Evolutionary conservation across 2,113 vertebrate genomes (phyloP).

Genomic region (Daphoenositta chrysoptera): DNA sequence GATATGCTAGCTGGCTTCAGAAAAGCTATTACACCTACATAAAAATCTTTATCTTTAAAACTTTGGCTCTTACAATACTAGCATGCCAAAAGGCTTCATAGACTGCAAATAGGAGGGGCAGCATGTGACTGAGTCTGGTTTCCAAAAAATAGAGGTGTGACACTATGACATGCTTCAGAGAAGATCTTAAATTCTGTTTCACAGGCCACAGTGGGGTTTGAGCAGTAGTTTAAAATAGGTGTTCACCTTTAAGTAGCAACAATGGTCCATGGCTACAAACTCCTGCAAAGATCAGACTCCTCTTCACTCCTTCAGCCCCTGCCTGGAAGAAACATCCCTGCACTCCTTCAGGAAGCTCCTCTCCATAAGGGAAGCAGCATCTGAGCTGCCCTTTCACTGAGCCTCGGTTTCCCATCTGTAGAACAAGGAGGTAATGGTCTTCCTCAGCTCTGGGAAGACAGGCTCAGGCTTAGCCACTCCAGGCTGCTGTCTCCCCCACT

Average conservation of each 20-base stretch:
- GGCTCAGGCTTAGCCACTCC: not conserved
- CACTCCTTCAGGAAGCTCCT: not conserved
- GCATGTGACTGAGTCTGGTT: not conserved
- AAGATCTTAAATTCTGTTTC: not conserved
- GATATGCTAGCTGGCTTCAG: not conserved
- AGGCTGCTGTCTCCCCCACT: not conserved
- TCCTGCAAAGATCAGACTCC: not conserved
- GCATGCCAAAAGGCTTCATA: not conserved
- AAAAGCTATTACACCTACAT: not conserved
- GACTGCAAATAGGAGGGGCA: not conserved
- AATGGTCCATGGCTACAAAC: not conserved
- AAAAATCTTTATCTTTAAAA: not conserved
- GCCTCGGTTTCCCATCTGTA: not conserved
- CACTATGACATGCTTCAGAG: not conserved
- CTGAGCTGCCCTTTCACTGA: not conserved
- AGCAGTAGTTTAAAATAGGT: not conserved
- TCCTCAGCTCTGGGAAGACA: not conserved
- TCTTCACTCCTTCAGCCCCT: not conserved
- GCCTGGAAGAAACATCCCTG: not conserved
- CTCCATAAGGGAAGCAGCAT: not conserved
- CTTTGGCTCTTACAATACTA: not conserved
- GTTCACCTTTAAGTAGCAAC: not conserved
- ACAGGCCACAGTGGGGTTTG: not conserved
- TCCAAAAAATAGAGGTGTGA: not conserved
- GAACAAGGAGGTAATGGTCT: not conserved